Evolutionary conservation across 1,140 invertebrate species (phyloP).

Genomic region (Holotrichia oblita): DNA sequence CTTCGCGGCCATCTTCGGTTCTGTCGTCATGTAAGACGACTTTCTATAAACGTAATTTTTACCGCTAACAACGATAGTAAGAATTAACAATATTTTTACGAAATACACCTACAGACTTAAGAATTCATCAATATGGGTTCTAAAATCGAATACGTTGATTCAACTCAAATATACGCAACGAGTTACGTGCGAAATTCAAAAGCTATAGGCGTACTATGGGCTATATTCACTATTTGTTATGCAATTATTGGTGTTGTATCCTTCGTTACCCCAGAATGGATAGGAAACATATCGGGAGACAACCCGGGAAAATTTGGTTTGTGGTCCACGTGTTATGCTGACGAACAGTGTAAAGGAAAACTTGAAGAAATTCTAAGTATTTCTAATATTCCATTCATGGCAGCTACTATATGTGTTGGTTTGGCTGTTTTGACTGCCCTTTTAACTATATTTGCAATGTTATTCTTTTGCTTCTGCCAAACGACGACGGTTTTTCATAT

Average conservation of each 20-base stretch:
- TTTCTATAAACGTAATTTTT: not conserved
- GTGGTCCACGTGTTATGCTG: constrained; percentile 86
- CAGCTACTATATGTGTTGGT: constrained; percentile 88
- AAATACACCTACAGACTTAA: not conserved
- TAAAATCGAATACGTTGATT: constrained; percentile 91
- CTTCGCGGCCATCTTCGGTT: not conserved
- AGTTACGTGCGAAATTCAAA: constrained; percentile 96
- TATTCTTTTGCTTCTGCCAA: constrained; percentile 94
- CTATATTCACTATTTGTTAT: constrained; percentile 95
- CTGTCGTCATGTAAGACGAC: constrained; percentile 19
- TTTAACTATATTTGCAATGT: constrained; percentile 85
- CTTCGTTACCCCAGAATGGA: constrained; percentile 96
- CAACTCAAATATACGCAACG: constrained; percentile 87
- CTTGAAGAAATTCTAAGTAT: constrained; percentile 87
- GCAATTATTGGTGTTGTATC: constrained; percentile 94
- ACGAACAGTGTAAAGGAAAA: constrained; percentile 76
- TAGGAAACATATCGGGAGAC: constrained; percentile 82
- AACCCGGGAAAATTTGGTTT: constrained; percentile 91
- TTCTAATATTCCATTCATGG: constrained; percentile 79
- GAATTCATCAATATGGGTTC: constrained; percentile 74
- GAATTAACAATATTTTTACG: not conserved
- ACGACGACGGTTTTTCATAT: constrained; percentile 93
- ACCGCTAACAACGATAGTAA: not conserved
- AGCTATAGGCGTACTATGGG: constrained; percentile 96
- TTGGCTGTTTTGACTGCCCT: constrained; percentile 85